A percentile compares a stretch with the other conserved stretches of the same genome.
phyloP scores from a whole-genome alignment of 2,113 vertebrate species.

The Aix galericulata region DNA sequence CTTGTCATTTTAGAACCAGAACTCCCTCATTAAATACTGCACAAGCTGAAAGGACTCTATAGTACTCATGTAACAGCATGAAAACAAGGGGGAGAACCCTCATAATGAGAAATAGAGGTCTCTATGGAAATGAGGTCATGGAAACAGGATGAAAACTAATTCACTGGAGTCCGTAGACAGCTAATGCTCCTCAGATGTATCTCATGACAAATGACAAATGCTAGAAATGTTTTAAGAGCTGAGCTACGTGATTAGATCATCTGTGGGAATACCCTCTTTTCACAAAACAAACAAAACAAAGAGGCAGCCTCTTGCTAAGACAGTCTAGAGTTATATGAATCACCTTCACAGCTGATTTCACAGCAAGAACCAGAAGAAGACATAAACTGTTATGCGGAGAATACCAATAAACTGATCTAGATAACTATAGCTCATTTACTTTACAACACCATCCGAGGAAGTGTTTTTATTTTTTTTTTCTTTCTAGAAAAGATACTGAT shows the following conservation, averaged over 20 bases:
- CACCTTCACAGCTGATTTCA: conserved; percentile 3
- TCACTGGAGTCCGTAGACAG: conserved; percentile 1
- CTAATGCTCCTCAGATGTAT: conserved; percentile 31
- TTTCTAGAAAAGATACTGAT: neutral
- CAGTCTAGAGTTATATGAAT: neutral
- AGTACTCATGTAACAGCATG: neutral
- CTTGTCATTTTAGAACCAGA: conserved; percentile 17
- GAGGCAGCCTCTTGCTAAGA: neutral
- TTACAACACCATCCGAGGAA: neutral
- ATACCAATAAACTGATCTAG: neutral
- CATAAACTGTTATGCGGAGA: neutral
- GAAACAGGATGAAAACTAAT: conserved; percentile 47
- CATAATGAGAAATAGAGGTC: neutral
- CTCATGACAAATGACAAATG: conserved; percentile 42
- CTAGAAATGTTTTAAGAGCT: neutral
- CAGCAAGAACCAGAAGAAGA: neutral
- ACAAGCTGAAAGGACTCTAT: neutral
- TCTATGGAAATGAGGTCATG: conserved; percentile 52
- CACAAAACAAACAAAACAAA: conserved; percentile 41
- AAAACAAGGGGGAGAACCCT: conserved; percentile 17
- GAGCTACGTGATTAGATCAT: conserved; percentile 28
- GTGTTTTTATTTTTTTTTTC: neutral
- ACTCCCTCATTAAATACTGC: neutral
- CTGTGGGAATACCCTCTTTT: conserved; percentile 48
- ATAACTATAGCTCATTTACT: neutral